A percentile compares a stretch with the other conserved stretches of the same genome.
These are phyloP conservation scores for Parazoanthus darwini DNA, from an alignment of 92 coral and sea anemone species.

Conservation along the genomic window DNA sequence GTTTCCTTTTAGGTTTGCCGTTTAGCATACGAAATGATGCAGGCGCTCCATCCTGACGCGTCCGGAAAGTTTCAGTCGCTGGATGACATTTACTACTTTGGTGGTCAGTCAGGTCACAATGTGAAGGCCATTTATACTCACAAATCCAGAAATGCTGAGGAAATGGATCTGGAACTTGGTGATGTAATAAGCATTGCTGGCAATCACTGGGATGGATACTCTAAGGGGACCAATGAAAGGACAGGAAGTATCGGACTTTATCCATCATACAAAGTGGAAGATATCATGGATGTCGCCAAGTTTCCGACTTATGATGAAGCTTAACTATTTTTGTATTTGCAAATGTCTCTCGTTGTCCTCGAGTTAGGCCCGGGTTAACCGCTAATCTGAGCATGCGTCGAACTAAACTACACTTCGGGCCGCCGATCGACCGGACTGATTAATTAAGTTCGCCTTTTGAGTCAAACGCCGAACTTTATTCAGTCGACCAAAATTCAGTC, in stretches of 20 bases:
- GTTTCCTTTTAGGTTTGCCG: constrained; percentile 94
- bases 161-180: constrained; percentile 73
- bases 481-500: too few relatives aligned
- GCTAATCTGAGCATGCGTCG: too few relatives aligned
- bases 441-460: too few relatives aligned
- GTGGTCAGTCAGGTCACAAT: constrained; percentile 91
- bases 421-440: too few relatives aligned
- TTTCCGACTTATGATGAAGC: constrained; percentile 78
- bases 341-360: not conserved
- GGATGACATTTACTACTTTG: constrained; percentile 95
- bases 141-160: constrained; percentile 59
- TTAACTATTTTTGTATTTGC: not conserved
- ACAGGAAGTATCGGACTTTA: constrained; percentile 70
- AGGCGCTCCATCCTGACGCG: constrained; percentile 85
- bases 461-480: too few relatives aligned
- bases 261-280: constrained; percentile 95
- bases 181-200: constrained; percentile 90
- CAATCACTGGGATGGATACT: constrained; percentile 97
- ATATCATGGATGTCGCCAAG: constrained; percentile 77
- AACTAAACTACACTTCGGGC: too few relatives aligned
- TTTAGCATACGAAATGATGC: constrained; percentile 94
- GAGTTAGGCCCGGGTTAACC: not conserved
- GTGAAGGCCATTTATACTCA: constrained; percentile 85
- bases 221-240: constrained; percentile 78
- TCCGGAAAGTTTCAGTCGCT: constrained; percentile 89